These are phyloP conservation scores for Oncorhynchus nerka DNA, from an alignment of 2,113 vertebrate species.

Conservation along the genomic window DNA sequence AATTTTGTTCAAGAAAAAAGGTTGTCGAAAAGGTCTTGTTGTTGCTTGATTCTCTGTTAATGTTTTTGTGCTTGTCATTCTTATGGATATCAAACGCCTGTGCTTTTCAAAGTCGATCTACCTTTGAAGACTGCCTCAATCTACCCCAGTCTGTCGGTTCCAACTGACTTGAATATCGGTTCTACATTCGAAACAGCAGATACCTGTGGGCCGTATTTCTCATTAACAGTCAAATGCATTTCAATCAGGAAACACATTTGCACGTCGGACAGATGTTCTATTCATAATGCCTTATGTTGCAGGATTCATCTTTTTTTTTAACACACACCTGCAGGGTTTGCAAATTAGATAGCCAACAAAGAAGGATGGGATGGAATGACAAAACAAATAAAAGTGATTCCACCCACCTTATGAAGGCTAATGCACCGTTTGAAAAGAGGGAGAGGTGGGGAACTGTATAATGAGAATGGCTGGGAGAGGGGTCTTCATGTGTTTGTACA, in stretches of 20 bases:
- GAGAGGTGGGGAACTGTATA: background rate
- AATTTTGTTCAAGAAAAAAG: background rate
- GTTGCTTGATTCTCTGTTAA: too few relatives aligned
- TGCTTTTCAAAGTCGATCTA: background rate
- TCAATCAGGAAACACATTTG: slow-evolving; percentile 13
- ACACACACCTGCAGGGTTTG: slow-evolving; percentile 21
- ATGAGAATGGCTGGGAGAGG: background rate
- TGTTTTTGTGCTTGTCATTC: background rate
- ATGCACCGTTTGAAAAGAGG: background rate
- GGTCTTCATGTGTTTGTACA: background rate
- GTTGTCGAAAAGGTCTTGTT: background rate
- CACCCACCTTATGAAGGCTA: background rate
- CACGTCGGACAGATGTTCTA: slow-evolving; percentile 30
- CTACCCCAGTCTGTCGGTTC: background rate
- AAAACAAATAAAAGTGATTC: slow-evolving; percentile 1
- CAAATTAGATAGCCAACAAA: slow-evolving; percentile 5
- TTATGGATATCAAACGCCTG: background rate
- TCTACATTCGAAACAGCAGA: slow-evolving; percentile 13
- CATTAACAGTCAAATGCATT: slow-evolving; percentile 19
- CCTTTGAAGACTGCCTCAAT: background rate
- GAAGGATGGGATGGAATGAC: background rate
- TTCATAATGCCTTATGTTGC: slow-evolving; percentile 25
- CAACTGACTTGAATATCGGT: background rate
- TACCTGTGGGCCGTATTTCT: slow-evolving; percentile 28
- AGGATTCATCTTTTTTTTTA: slow-evolving; percentile 21